Conservation (phyloP, 2,888 invertebrate species). For the Drosophila antonietae region DNA sequence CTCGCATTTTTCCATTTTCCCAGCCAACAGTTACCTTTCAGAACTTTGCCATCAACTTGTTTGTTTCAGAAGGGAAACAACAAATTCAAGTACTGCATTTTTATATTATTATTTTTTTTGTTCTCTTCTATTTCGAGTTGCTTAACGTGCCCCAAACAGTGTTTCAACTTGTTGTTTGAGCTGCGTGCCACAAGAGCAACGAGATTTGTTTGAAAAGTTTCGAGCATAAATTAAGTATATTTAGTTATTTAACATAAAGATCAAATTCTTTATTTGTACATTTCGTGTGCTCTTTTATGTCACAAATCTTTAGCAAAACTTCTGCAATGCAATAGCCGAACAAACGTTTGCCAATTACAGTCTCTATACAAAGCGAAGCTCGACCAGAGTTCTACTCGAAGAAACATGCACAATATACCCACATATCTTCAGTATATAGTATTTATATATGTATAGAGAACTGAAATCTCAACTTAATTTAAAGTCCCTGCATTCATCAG, state of each 20-base stretch:
- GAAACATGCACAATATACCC: slow-evolving; percentile 30
- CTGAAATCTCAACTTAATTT: slow-evolving; percentile 57
- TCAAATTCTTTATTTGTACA: too few species aligned
- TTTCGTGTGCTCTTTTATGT: neutral
- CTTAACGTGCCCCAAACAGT: slow-evolving; percentile 39
- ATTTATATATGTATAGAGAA: too few species aligned
- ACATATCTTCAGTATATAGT: neutral
- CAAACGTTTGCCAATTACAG: slow-evolving; percentile 41
- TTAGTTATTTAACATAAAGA: slow-evolving; percentile 1
- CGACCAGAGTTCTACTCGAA: slow-evolving; percentile 31
- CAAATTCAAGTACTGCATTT: slow-evolving; percentile 17
- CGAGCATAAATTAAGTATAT: slow-evolving; percentile 12
- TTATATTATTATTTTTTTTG: neutral
- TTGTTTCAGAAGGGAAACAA: slow-evolving; percentile 11
- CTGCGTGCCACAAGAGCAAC: slow-evolving; percentile 16
- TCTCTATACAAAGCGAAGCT: slow-evolving; percentile 17
- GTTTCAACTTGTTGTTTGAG: slow-evolving; percentile 27
- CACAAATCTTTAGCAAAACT: slow-evolving; percentile 6
- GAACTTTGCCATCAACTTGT: slow-evolving; percentile 41
- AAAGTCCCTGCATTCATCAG: slow-evolving; percentile 51
- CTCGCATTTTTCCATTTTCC: slow-evolving; percentile 7
- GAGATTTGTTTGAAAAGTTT: slow-evolving; percentile 22
- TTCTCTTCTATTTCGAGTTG: slow-evolving; percentile 24
- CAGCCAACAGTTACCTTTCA: slow-evolving; percentile 27
- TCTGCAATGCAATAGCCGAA: slow-evolving; percentile 26